Conservation (phyloP, 2,888 invertebrate species). For the Hedya salicella region DNA sequence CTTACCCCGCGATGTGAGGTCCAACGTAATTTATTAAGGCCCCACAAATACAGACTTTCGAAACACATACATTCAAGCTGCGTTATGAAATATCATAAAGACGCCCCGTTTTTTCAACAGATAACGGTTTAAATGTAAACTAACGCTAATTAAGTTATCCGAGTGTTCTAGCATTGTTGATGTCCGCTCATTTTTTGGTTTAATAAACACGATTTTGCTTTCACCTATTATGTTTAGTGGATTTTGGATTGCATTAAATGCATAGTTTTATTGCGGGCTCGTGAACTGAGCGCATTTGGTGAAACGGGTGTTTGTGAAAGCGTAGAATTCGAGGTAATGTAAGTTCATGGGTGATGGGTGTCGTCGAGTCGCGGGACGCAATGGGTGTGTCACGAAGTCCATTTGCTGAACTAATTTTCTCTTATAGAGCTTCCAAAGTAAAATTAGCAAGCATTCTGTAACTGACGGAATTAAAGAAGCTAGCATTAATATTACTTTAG, state of each 20-base stretch:
- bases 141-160: constrained; percentile 70
- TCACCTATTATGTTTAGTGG: constrained; percentile 51
- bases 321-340: constrained; percentile 33
- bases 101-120: constrained; percentile 47
- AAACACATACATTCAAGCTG: constrained; percentile 62
- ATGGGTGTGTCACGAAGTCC: constrained; percentile 35
- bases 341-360: constrained; percentile 29
- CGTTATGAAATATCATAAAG: constrained; percentile 69
- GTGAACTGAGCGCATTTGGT: constrained; percentile 54
- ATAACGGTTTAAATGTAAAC: constrained; percentile 28
- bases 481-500: too few species aligned
- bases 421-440: neutral
- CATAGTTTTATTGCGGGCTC: constrained; percentile 65
- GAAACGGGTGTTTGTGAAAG: constrained; percentile 36
- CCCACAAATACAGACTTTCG: constrained; percentile 75
- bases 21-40: constrained; percentile 79
- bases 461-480: too few species aligned
- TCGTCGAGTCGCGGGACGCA: constrained; percentile 7
- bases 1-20: constrained; percentile 79
- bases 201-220: constrained; percentile 47
- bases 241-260: constrained; percentile 25
- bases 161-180: too few species aligned
- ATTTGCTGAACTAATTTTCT: constrained; percentile 24
- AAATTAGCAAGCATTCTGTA: neutral
- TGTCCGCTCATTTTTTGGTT: constrained; percentile 51